Conservation (phyloP, 2,888 invertebrate species). For the Mechanitis messenoides region DNA sequence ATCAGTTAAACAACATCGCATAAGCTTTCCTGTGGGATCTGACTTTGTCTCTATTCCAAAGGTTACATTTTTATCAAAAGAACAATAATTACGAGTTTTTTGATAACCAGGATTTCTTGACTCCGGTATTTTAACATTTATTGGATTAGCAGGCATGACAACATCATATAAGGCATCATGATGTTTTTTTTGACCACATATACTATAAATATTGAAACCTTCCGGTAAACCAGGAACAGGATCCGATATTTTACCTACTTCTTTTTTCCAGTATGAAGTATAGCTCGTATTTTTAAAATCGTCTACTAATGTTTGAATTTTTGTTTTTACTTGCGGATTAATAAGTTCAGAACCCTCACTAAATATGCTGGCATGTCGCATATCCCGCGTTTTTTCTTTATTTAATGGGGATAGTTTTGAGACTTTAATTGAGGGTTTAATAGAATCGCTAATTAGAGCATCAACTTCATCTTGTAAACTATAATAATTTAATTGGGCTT, state of each 20-base stretch:
- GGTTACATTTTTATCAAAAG: slow-evolving; percentile 53
- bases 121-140: slow-evolving; percentile 48
- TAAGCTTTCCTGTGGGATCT: slow-evolving; percentile 23
- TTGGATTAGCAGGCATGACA: slow-evolving; percentile 53
- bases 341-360: slow-evolving; percentile 42
- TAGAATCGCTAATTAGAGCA: slow-evolving; percentile 52
- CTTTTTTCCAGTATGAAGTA: slow-evolving; percentile 56
- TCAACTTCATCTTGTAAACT: slow-evolving; percentile 57
- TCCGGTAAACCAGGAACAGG: slow-evolving; percentile 55
- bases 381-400: slow-evolving; percentile 44
- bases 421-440: slow-evolving; percentile 38
- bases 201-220: slow-evolving; percentile 46
- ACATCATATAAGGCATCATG: slow-evolving; percentile 54
- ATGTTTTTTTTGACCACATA: slow-evolving; percentile 49
- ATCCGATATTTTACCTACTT: slow-evolving; percentile 46
- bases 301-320: slow-evolving; percentile 52
- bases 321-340: slow-evolving; percentile 51
- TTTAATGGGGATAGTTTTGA: slow-evolving; percentile 42
- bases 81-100: slow-evolving; percentile 48
- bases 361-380: slow-evolving; percentile 44
- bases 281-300: slow-evolving; percentile 57
- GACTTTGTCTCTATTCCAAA: slow-evolving; percentile 49
- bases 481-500: slow-evolving; percentile 49
- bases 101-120: slow-evolving; percentile 46
- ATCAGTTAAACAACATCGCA: slow-evolving; percentile 58